phyloP scores from a whole-genome alignment of 1,140 invertebrate genomes.

The Lordiphosa collinella region DNA sequence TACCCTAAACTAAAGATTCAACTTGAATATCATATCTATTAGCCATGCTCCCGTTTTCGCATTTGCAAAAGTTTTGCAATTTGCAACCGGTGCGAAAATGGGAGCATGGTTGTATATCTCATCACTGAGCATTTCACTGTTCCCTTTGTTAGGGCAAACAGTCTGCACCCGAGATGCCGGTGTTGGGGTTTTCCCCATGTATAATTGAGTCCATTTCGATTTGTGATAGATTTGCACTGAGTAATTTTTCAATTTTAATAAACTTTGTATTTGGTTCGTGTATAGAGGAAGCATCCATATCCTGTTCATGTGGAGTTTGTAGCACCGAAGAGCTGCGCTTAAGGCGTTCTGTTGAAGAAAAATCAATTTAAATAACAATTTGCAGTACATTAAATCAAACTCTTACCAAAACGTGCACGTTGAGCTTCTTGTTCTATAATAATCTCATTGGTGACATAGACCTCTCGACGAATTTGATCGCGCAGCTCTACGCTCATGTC shows the following conservation, averaged over 20 bases:
- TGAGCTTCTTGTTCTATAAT: constrained; percentile 90
- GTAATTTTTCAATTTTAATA: constrained; percentile 64
- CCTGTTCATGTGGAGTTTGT: constrained; percentile 26
- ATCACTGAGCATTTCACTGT: constrained; percentile 34
- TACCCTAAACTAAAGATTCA: constrained; percentile 23
- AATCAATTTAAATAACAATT: background rate
- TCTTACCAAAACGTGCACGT: constrained; percentile 80
- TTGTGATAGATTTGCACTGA: constrained; percentile 56
- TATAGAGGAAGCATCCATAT: constrained; percentile 56
- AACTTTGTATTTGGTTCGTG: constrained; percentile 64
- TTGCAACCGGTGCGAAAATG: too few relatives aligned
- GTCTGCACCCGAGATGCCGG: constrained; percentile 61
- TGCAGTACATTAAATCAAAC: background rate
- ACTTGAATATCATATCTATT: background rate
- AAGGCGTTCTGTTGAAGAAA: constrained; percentile 40
- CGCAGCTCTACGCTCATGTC: constrained; percentile 89
- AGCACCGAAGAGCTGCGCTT: constrained; percentile 47
- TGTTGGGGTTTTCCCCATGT: constrained; percentile 56
- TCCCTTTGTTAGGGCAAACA: constrained; percentile 4
- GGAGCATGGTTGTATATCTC: too few relatives aligned
- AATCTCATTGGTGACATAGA: constrained; percentile 93
- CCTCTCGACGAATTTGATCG: constrained; percentile 90
- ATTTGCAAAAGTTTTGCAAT: too few relatives aligned
- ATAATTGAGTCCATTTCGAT: constrained; percentile 72
- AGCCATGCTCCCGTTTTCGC: too few relatives aligned